Evolutionary conservation across 2,113 vertebrate genomes (phyloP), one percentile per base, ranked within the genome.

Genomic region (Meriones unguiculatus): DNA sequence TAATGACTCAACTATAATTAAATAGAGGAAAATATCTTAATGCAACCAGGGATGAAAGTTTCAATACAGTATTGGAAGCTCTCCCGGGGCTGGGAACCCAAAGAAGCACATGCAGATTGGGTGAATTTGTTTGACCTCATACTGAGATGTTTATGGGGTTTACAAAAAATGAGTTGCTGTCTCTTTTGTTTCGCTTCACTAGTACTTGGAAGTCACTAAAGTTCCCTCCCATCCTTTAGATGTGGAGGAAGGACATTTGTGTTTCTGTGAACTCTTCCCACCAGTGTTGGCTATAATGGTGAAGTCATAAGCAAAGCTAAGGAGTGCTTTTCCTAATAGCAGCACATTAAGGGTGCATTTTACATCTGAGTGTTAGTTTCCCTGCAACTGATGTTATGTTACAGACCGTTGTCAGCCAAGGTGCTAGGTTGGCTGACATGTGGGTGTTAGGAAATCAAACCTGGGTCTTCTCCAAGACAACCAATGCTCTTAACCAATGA

Each of bases 131-230:
- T 93, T 94, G 94, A 97, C 57, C 77, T 93, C 57, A 10, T 84
- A 96, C 97, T 95, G 96, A 97, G 93, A 98, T 89, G 87, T 97
- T 96, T 70, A 57, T 22, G 93, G 69, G 41, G 82, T 77, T 95
- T 67, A 95, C 77, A 93, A 96, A 97, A 65, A 69, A 69, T 30
- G 97, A 54, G 92, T 96, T 97, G 78, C 93, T 95, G 86, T 95
- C 94, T 97, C 86, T 69, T 94, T 93, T 95, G 73, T 93, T 96
- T 96, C 57, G 89, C 67, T 95, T 91, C 96, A 94, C 2, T 96
- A 94, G 92, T 52, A 92, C 65, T 67, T 50, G 75, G 52, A 73
- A 90, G 64, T 75, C 67, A n/a, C 89, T 91, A 92, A 92, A 92
- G 38, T 38, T 77, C 69, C 85, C 70, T 25, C 64, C 30, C 67